Percentiles rank a stretch among this genome's conserved stretches.
Evolutionary conservation across 2,888 invertebrate genomes (phyloP).

Genomic region (Sinodicranocentrus sp.): DNA sequence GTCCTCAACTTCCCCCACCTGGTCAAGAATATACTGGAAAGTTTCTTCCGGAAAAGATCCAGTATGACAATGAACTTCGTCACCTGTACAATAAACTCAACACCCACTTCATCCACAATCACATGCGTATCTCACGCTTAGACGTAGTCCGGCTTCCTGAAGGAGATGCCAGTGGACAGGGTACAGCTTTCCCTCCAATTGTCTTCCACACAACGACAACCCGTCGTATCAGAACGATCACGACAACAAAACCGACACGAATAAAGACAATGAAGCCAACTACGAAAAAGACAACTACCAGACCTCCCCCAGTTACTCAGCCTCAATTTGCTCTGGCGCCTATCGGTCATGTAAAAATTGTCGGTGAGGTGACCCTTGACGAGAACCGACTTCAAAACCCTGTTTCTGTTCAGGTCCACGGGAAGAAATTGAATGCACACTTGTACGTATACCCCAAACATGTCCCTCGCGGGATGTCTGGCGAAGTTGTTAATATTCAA

Average conservation of each 20-base stretch:
- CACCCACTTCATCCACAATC: slow-evolving; percentile 51
- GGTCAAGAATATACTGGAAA: background rate
- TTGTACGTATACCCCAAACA: slow-evolving; percentile 53
- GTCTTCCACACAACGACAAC: slow-evolving; percentile 35
- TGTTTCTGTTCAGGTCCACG: slow-evolving; percentile 52
- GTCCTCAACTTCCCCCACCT: too few relatives aligned
- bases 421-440: slow-evolving; percentile 57
- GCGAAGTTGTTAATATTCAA: background rate
- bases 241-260: slow-evolving; percentile 30
- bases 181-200: slow-evolving; percentile 17
- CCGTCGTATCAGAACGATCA: slow-evolving; percentile 31
- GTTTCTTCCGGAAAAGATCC: slow-evolving; percentile 12
- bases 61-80: slow-evolving; percentile 53
- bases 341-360: slow-evolving; percentile 36
- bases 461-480: background rate
- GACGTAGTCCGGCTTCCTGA: slow-evolving; percentile 60
- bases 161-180: background rate
- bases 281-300: slow-evolving; percentile 13
- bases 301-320: background rate
- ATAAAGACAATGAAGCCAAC: slow-evolving; percentile 38
- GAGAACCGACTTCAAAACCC: slow-evolving; percentile 57
- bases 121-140: slow-evolving; percentile 51
- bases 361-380: slow-evolving; percentile 59
- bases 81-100: slow-evolving; percentile 64
- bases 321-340: slow-evolving; percentile 9